Conservation (phyloP, 2,888 invertebrate species). For the Ormyrus thymus region DNA sequence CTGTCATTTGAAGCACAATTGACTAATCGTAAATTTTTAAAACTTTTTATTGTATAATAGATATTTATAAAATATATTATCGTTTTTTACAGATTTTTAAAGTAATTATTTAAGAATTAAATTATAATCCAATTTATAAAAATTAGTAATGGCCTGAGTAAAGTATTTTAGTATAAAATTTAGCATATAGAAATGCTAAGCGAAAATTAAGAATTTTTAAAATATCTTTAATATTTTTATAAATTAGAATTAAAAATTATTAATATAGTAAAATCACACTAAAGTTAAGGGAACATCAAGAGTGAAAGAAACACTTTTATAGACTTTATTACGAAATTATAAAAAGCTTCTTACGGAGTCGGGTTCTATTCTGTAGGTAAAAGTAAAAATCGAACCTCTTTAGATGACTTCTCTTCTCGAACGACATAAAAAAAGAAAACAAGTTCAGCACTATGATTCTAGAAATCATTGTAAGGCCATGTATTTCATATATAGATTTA, state of each 20-base stretch:
- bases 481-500: conserved; percentile 70
- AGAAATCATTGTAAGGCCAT: conserved; percentile 68
- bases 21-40: background rate
- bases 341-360: background rate
- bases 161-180: conserved; percentile 28
- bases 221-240: conserved; percentile 51
- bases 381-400: conserved; percentile 15
- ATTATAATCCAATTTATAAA: background rate
- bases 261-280: background rate
- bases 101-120: conserved; percentile 4
- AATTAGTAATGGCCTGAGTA: conserved; percentile 24
- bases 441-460: conserved; percentile 62
- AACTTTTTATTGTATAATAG: conserved; percentile 9
- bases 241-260: conserved; percentile 26
- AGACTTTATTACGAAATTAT: background rate
- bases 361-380: background rate
- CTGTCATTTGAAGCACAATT: background rate
- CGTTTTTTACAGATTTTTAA: conserved; percentile 24
- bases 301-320: background rate
- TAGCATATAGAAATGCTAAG: background rate
- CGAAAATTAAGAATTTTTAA: conserved; percentile 45
- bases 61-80: background rate
- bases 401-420: conserved; percentile 47
- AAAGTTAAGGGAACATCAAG: background rate
- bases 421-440: conserved; percentile 1